phyloP scores from a whole-genome alignment of 2,797 vertebrate genomes.

The Babyrousa celebensis region DNA sequence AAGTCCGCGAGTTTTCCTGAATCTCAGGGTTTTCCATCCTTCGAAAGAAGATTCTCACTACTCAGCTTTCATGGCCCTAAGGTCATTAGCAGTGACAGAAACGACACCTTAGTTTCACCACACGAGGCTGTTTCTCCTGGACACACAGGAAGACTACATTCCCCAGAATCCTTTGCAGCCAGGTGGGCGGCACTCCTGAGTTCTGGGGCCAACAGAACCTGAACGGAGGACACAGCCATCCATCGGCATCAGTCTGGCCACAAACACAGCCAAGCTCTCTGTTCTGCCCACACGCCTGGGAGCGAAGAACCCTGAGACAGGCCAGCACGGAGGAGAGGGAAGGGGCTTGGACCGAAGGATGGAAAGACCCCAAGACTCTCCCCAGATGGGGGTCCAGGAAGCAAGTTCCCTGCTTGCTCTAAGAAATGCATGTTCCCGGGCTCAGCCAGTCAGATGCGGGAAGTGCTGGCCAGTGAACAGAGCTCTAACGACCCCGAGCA shows the following conservation, averaged over 20 bases:
- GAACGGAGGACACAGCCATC: too few species aligned
- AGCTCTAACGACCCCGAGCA: not conserved
- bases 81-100: not conserved
- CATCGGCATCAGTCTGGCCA: too few species aligned
- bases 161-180: not conserved
- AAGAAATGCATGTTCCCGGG: not conserved
- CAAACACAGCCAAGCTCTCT: fast-evolving
- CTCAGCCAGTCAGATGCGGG: not conserved
- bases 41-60: not conserved
- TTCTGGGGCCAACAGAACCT: not conserved
- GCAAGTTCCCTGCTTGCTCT: too few species aligned
- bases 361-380: not conserved
- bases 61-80: not conserved
- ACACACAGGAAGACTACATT: not conserved
- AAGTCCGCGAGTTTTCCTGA: not conserved
- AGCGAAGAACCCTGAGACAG: not conserved
- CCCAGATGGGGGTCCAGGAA: too few species aligned
- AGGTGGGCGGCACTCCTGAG: too few species aligned
- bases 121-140: not conserved
- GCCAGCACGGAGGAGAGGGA: not conserved
- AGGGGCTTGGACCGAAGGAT: too few species aligned
- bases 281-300: not conserved
- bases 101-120: fast-evolving
- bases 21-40: conserved; percentile 15
- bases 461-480: not conserved